Percentiles rank a stretch among this genome's conserved stretches.
These are phyloP conservation scores for Drosophila sordidula DNA, from an alignment of 2,888 invertebrate genomes.

Conservation along the genomic window DNA sequence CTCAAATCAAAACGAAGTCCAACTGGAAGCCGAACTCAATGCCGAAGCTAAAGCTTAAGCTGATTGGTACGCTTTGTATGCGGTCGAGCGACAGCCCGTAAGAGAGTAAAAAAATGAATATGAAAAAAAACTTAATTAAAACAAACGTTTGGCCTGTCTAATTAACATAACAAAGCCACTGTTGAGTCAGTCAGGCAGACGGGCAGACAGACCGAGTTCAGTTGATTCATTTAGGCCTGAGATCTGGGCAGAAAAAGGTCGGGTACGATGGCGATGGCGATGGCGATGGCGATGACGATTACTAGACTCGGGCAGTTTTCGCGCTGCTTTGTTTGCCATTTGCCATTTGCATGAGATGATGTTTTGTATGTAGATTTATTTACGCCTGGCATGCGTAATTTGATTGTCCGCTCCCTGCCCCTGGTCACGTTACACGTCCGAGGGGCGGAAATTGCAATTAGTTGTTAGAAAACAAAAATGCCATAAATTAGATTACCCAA, in stretches of 20 bases:
- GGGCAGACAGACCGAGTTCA: slow-evolving; percentile 15
- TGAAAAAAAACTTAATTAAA: slow-evolving; percentile 69
- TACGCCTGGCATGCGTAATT: slow-evolving; percentile 73
- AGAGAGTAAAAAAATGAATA: background rate
- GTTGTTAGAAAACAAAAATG: slow-evolving; percentile 72
- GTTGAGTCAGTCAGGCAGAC: slow-evolving; percentile 49
- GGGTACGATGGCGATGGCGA: slow-evolving; percentile 20
- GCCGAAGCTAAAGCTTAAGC: background rate
- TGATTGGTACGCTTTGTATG: slow-evolving; percentile 65
- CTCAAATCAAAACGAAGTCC: slow-evolving; percentile 56
- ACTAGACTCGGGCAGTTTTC: slow-evolving; percentile 32
- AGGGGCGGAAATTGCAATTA: slow-evolving; percentile 75
- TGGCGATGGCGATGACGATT: slow-evolving; percentile 13
- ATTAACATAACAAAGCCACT: slow-evolving; percentile 78
- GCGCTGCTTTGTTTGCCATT: slow-evolving; percentile 27
- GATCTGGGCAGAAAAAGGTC: slow-evolving; percentile 53
- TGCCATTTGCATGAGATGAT: slow-evolving; percentile 50
- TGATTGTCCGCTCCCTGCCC: slow-evolving; percentile 43
- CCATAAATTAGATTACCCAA: slow-evolving; percentile 77
- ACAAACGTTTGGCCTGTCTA: slow-evolving; percentile 72
- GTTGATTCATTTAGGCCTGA: slow-evolving; percentile 46
- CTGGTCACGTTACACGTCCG: background rate
- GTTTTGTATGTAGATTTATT: slow-evolving; percentile 61
- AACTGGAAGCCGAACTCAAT: slow-evolving; percentile 24
- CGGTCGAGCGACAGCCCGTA: slow-evolving; percentile 55